Base-by-base conservation (phyloP, 2,113 vertebrate genomes). In the Puntigrus tetrazona region DNA sequence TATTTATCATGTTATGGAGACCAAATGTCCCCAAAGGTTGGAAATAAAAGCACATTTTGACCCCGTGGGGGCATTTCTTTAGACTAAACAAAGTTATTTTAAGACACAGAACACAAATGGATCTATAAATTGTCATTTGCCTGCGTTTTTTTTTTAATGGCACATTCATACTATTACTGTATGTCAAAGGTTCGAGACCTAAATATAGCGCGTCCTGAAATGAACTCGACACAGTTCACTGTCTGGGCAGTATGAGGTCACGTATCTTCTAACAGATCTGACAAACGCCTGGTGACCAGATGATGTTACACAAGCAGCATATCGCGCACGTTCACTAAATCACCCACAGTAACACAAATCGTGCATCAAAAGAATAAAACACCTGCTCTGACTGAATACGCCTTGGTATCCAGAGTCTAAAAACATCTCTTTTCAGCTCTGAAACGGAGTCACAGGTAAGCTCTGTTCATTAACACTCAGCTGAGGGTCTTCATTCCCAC, bases 401-500 rank as follows among this genome's bases (percentile, higher is more conserved):
- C 34, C 14, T 45, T 36, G n/a, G 2, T 73, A 38, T 63, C 34
- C 8, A 43, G 25, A 77, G 9, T 50, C 7, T 36, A 45, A 74
- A 57, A 11, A 2, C 29, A 10, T 38, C 10, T 36, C 31, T 14
- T 38, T 11, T 7, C 22, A 72, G 69, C 69, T 72, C 22, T 72
- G 36, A 43, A 72, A 72, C 38, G 4, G 11, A 67, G 22, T 67
- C 74, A 65, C 82, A 84, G 82, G 75, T 84, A 57, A 41, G 29
- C 18, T 36, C 52, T 16, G 38, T 74, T 61, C 57, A 67, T 76
- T 82, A n/a, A 43, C 84, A 86, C 57, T 43, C 34, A 3, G 3
- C 27, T 63, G 70, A 75, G 52, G 86, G 86, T 88, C 78, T 75
- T 92, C 87, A 91, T 82, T 87, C 65, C 22, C 73, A 83, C 22